Percentiles rank a stretch among this genome's conserved stretches.
Evolutionary conservation across 1,140 invertebrate species (phyloP).

Genomic region (Eciton burchellii): DNA sequence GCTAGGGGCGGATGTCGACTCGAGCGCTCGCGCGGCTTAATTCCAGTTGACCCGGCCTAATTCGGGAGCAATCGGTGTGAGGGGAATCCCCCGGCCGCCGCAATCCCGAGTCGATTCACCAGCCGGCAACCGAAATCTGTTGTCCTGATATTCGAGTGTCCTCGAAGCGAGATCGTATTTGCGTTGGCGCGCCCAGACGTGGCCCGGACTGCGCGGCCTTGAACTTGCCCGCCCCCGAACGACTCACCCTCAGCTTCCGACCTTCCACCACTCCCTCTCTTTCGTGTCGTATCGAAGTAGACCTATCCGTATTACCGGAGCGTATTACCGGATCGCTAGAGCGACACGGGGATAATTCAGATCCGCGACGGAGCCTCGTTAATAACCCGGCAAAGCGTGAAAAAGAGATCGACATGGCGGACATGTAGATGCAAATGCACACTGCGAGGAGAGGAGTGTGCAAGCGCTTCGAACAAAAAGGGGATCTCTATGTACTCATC

Average conservation of each 20-base stretch:
- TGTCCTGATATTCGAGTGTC: constrained; percentile 65
- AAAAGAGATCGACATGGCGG: constrained; percentile 7
- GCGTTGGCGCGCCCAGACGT: constrained; percentile 79
- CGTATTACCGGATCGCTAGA: too few species aligned
- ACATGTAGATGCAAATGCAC: too few species aligned
- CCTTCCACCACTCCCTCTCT: constrained; percentile 24
- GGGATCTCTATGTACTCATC: too few species aligned
- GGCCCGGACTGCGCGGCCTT: constrained; percentile 78
- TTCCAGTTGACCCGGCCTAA: too few species aligned
- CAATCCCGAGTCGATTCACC: constrained; percentile 1
- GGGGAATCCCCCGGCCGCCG: neutral
- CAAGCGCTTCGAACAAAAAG: too few species aligned
- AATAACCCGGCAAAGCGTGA: constrained; percentile 7
- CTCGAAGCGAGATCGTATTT: constrained; percentile 76
- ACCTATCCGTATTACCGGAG: neutral
- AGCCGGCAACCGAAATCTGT: constrained; percentile 63
- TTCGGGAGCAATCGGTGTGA: neutral
- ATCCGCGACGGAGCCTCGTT: too few species aligned
- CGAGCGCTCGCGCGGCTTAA: too few species aligned
- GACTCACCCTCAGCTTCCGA: constrained; percentile 61
- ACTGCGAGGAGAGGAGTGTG: too few species aligned
- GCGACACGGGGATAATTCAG: too few species aligned
- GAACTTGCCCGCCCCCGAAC: constrained; percentile 77
- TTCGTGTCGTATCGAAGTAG: constrained; percentile 12
- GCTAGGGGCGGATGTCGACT: too few species aligned